phyloP scores from a whole-genome alignment of 1,140 invertebrate species.

The fruit fly (Drosophila melanogaster) region Release_6_plus_ISO1_MT NT_037436.4:21395501-21396000 shows the following conservation, averaged over 20 bases:
- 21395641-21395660: conserved; percentile 64
- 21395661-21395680: conserved; percentile 82
- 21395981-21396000: conserved; percentile 3
- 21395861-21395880: background rate
- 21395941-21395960: conserved; percentile 69
- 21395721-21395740: background rate
- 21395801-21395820: conserved; percentile 24
- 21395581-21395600: background rate
- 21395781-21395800: conserved; percentile 47
- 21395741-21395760: conserved; percentile 52
- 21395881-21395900: conserved; percentile 35
- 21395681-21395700: conserved; percentile 50
- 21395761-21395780: conserved; percentile 59
- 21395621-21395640: conserved; percentile 12
- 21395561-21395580: too few species aligned
- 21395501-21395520: too few species aligned
- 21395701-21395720: conserved; percentile 56
- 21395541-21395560: too few species aligned
- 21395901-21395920: conserved; percentile 16
- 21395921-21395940: conserved; percentile 46
- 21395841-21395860: background rate
- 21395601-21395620: background rate
- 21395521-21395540: too few species aligned
- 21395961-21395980: conserved; percentile 6
- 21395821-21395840: background rate